These are phyloP conservation scores for Oreotrochilus melanogaster DNA, from an alignment of 2,113 vertebrate species.

Conservation along the genomic window DNA sequence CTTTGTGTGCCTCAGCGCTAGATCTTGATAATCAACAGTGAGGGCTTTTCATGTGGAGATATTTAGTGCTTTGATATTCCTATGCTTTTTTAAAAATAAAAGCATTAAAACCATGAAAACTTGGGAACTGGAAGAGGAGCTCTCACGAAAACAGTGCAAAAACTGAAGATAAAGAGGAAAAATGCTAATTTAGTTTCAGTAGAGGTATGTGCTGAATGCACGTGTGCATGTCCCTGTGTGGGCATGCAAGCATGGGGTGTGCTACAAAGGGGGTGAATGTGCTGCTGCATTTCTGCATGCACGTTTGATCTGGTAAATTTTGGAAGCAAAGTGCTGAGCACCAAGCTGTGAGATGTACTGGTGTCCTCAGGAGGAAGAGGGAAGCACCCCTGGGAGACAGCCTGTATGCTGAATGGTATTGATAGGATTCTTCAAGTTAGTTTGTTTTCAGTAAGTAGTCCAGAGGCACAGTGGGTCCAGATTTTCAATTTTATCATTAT, in stretches of 20 bases:
- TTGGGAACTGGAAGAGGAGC: neutral
- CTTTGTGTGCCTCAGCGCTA: neutral
- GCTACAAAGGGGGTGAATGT: too few species aligned
- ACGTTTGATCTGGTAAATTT: accelerated
- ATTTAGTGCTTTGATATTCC: neutral
- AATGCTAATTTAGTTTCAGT: neutral
- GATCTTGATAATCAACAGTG: neutral
- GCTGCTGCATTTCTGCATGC: accelerated
- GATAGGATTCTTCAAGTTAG: neutral
- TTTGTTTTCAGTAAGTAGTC: neutral
- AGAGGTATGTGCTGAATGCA: too few species aligned
- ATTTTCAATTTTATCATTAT: neutral
- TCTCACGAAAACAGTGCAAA: neutral
- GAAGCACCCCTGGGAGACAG: neutral
- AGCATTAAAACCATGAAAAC: neutral
- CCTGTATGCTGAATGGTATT: neutral
- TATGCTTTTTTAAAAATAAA: neutral
- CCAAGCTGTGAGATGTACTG: neutral
- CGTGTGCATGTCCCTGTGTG: accelerated
- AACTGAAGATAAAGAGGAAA: neutral
- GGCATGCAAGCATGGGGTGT: neutral
- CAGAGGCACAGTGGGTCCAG: neutral
- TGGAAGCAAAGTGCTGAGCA: neutral
- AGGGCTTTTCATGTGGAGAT: neutral
- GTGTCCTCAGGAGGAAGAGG: neutral